Percentiles rank a stretch among this genome's conserved stretches.
Evolutionary conservation across 2,797 vertebrate species (phyloP).

Genomic region (Sebastes vulpes): DNA sequence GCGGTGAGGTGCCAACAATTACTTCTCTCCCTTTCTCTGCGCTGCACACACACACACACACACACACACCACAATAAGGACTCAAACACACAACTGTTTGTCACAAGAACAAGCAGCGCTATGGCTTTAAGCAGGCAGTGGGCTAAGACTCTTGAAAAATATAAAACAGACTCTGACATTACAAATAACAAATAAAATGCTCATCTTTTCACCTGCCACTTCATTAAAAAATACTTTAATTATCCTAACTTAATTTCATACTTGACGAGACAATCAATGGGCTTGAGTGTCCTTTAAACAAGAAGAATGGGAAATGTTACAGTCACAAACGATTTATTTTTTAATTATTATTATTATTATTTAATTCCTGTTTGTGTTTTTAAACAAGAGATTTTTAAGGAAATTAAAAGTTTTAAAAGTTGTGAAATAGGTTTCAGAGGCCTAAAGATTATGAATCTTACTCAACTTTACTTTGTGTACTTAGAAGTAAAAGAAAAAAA

Average conservation of each 20-base stretch:
- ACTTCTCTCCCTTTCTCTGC: constrained; percentile 76
- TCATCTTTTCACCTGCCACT: not conserved
- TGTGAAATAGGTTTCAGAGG: not conserved
- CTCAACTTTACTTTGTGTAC: constrained; percentile 31
- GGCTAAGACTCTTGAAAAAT: constrained; percentile 25
- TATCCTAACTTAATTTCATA: not conserved
- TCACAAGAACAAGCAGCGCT: constrained; percentile 58
- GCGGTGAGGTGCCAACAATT: constrained; percentile 80
- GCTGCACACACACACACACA: constrained; percentile 15
- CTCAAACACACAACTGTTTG: constrained; percentile 46
- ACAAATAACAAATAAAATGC: not conserved
- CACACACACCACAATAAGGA: constrained; percentile 28
- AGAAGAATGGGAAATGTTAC: not conserved
- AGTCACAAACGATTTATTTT: not conserved
- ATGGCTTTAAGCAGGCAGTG: constrained; percentile 38
- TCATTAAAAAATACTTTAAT: not conserved
- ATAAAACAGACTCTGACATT: constrained; percentile 12
- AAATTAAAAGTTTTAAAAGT: not conserved
- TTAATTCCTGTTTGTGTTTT: not conserved
- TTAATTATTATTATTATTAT: not conserved
- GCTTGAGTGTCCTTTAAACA: not conserved
- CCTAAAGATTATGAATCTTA: constrained; percentile 4
- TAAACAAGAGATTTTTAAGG: not conserved
- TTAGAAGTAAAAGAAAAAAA: constrained; percentile 51
- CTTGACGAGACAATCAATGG: not conserved